Evolutionary conservation across 1,140 invertebrate species (phyloP), one percentile per base, ranked within the genome.

Genomic region (Diachasma alloeum): DNA sequence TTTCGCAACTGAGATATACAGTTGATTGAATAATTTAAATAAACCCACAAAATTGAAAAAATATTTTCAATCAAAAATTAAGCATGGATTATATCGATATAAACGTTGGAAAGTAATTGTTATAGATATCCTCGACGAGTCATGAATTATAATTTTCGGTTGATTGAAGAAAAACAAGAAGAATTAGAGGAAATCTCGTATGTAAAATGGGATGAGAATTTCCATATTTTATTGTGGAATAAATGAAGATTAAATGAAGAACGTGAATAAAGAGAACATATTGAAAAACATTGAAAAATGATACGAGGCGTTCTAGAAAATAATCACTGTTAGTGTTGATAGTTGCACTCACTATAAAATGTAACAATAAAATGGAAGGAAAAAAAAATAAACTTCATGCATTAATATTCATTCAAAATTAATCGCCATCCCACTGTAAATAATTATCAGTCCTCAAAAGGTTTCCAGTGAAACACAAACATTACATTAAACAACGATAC

Each of bases 251-350:
- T n/a, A 2, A 53, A 53, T 53, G 5, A 17, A 19, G 4, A 53
- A 53, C 10, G 44, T 53, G 48, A 53, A 53, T 53, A 19, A 19
- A 53, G 48, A 53, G 15, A n/a, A 17, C 5, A 19, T 13, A 53
- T 15, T 48, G 13, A 15, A 48, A 48, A 48, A 13, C 13, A 19
- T 53, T 53, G 11, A 53, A 70, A 74, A 67, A 73, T 66, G 53
- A 69, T 48, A 75, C 26, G 71, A 78, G 71, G 76, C 76, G 75
- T 79, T 80, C 73, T 78, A 82, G 72, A 48, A 74, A 3, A 31
- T 68, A 70, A 74, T 67, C 72, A 73, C 53, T 31, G 37, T 72
- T 74, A 78, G 71, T 37, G 31, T 78, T 74, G 75, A 74, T 74
- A 74, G 70, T 76, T 26, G 76, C 74, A 75, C 67, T 19, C 78